Evolutionary conservation across 2,113 vertebrate genomes (phyloP), one percentile per base, ranked within the genome.

Genomic region (Mastomys natalensis): DNA sequence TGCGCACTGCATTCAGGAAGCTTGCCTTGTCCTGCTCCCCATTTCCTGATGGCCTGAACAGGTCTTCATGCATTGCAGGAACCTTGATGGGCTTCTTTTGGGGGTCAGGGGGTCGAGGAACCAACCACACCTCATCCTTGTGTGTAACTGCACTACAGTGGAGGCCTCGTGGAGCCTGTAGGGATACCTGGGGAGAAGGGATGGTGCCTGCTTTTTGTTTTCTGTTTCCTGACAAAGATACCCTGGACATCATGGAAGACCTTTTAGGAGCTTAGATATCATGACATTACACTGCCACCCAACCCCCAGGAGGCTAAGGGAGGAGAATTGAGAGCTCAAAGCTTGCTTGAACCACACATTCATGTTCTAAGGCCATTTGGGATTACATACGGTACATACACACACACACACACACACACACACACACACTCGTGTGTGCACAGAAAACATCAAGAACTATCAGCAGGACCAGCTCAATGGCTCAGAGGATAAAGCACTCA

Each of bases 1-100:
- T 70, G 0, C 98, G 98, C 72, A 99, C 84, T 0, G 98, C 99
- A 29, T 87, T 96, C 86, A 97, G 96, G 64, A 99, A 99, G 0
- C 98, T 98, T 21, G 98, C 98, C 88, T 99, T 99, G 94, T 97
- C 98, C 96, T 95, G 98, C n/a, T 70, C 34, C 0, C 97, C 95
- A 9, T 55, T 82, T 7, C 98, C 73, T 0, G 97, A 96, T 53
- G 51, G 91, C 53, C 98, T 98, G 34, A 99, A 99, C 82, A 99
- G 93, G 77, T 99, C 98, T 11, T 99, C 98, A 0, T 98, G 87
- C 9, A 93, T 94, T 43, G 95, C 95, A 88, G 98, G 85, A 2
- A 98, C 93, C 19, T 60, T 72, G 4, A 43, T 5, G 0, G 70
- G 90, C 6, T 37, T 24, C 58, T 21, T 10, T 6, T 2, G 31